Percentiles rank a stretch among this genome's conserved stretches.
Conservation (phyloP, 2,113 vertebrate genomes). For the Mugil cephalus region DNA sequence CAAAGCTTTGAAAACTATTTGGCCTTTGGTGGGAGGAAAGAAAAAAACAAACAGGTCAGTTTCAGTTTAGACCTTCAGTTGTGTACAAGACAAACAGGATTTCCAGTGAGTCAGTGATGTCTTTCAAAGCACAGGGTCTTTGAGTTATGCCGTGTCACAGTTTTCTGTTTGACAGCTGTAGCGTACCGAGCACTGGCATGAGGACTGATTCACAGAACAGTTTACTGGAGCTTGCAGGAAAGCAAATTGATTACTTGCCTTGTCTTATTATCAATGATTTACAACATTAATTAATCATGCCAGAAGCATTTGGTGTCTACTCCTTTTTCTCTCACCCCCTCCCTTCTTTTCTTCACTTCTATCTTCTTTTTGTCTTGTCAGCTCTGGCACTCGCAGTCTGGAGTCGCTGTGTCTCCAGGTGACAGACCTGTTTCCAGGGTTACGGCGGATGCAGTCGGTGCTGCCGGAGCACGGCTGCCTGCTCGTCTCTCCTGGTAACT, state of each 20-base stretch:
- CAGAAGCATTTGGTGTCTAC: neutral
- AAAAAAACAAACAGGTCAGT: neutral
- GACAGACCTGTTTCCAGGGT: conserved; percentile 92
- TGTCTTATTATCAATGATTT: too few species aligned
- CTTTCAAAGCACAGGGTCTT: neutral
- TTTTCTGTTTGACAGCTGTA: conserved; percentile 11
- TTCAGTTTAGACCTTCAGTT: neutral
- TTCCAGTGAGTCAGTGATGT: neutral
- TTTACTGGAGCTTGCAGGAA: neutral
- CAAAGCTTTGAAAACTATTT: conserved; percentile 2
- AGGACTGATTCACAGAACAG: neutral
- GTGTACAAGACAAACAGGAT: neutral
- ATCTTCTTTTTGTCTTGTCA: conserved; percentile 49
- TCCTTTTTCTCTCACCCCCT: neutral
- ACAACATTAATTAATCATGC: too few species aligned
- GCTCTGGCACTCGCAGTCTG: conserved; percentile 88
- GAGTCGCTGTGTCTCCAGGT: conserved; percentile 95
- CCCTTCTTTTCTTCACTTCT: neutral
- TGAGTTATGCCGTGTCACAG: neutral
- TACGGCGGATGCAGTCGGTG: conserved; percentile 89
- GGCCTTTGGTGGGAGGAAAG: neutral
- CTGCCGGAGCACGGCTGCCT: conserved; percentile 96
- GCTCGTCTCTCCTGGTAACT: conserved; percentile 95
- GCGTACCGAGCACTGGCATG: neutral
- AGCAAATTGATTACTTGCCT: too few species aligned